Conservation (phyloP, 1,140 invertebrate genomes). For the Drosophila pectinifera region DNA sequence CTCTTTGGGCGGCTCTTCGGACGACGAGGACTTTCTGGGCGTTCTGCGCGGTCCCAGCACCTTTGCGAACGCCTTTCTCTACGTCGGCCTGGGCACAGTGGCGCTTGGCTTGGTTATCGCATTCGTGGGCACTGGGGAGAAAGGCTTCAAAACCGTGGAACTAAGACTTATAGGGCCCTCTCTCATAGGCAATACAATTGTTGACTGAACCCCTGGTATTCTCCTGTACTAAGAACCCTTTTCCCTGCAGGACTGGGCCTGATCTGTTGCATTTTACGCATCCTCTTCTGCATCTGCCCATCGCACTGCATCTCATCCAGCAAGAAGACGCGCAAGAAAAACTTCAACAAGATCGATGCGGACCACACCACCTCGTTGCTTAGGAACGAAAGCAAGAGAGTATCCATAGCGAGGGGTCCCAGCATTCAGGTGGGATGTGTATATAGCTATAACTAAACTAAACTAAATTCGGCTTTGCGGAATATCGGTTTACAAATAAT, state of each 20-base stretch:
- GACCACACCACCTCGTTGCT: constrained; percentile 84
- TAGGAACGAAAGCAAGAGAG: constrained; percentile 79
- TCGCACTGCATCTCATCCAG: constrained; percentile 86
- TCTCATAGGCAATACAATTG: constrained; percentile 86
- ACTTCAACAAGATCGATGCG: constrained; percentile 83
- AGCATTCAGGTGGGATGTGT: constrained; percentile 59
- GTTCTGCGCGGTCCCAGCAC: constrained; percentile 87
- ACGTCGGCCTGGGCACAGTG: constrained; percentile 93
- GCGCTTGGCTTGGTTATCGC: constrained; percentile 93
- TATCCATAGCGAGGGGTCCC: constrained; percentile 80
- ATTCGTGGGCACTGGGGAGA: constrained; percentile 95
- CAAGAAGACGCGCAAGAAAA: constrained; percentile 82
- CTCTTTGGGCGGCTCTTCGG: constrained; percentile 84
- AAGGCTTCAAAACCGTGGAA: constrained; percentile 94
- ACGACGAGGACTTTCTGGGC: constrained; percentile 86
- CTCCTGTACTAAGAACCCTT: background rate
- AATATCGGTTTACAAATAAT: too few relatives aligned
- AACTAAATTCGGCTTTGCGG: too few relatives aligned
- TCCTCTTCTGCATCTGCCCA: constrained; percentile 87
- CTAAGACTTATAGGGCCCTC: constrained; percentile 93
- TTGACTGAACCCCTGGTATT: background rate
- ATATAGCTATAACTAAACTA: too few relatives aligned
- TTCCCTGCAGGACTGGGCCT: constrained; percentile 85
- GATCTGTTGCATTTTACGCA: constrained; percentile 87
- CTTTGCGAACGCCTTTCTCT: constrained; percentile 91